Conservation (phyloP, 2,113 vertebrate species). For the Ailuropoda melanoleuca region DNA sequence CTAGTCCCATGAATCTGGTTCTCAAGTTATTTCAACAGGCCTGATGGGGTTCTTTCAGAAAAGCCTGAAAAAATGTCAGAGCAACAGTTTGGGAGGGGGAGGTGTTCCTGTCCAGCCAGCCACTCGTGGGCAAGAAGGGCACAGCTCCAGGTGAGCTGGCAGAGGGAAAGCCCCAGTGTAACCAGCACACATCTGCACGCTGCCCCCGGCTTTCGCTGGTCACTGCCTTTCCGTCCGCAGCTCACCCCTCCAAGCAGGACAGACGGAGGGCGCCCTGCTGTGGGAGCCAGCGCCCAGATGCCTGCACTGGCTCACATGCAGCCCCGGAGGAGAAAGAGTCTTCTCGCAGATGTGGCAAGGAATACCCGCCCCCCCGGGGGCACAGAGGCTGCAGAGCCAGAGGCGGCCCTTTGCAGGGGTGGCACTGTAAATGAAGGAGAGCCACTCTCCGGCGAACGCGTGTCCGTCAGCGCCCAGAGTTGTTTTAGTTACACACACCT, state of each 20-base stretch:
- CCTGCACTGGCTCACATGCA: accelerated
- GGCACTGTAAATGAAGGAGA: neutral
- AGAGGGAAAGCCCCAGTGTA: neutral
- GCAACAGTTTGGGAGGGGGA: neutral
- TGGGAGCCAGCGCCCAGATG: neutral
- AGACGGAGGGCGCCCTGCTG: accelerated
- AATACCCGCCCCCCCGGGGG: neutral
- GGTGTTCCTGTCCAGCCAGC: neutral
- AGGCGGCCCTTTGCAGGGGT: neutral
- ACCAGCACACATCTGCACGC: neutral
- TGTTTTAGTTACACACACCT: neutral
- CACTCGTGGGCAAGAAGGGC: accelerated
- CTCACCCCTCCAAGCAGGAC: neutral
- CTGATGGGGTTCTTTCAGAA: neutral
- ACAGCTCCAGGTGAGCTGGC: neutral
- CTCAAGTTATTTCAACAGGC: neutral
- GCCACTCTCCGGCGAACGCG: neutral
- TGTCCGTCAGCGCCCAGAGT: neutral
- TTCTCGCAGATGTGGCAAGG: neutral
- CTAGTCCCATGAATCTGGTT: neutral
- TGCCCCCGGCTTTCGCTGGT: neutral
- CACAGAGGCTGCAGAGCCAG: accelerated
- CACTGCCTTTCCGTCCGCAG: neutral
- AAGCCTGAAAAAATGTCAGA: neutral
- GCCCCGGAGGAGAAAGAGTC: neutral